Evolutionary conservation across 2,113 vertebrate species (phyloP), one percentile per base, ranked within the genome.

Genomic region (Geothlypis trichas): DNA sequence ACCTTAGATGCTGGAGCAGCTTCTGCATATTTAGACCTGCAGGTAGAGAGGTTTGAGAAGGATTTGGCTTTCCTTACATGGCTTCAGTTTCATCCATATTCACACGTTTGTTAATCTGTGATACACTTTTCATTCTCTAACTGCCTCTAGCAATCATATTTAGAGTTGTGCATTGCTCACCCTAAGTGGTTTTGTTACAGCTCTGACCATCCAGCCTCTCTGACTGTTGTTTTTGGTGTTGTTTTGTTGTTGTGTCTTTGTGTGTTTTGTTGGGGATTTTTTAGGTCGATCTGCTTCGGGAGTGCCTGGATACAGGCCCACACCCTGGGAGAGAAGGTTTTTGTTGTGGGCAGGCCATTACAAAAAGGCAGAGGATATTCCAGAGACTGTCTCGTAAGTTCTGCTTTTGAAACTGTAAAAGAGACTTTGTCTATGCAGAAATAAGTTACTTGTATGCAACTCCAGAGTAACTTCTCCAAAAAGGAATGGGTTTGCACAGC

Each of bases 331-430:
- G 84, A 99, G 58, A 95, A 99, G 89, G 95, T 96, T 99, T 5
- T 84, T 99, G 58, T 0, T 99, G 62, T 99, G 99, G 99, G 97
- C 99, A 11, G 99, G 99, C 47, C 97, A 99, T 74, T 99, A 98
- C 97, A 99, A 99, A 97, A 98, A 98, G 52, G 44, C 59, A 46
- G 99, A 99, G 13, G 98, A 99, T 74, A 99, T 99, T 85, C 99
- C 99, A 90, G 98, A 99, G 78, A 85, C 97, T 11, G 89, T 99
- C 84, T 98, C 99, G 99, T 99, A 98, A 99, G 99, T 98, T 87
- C 31, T 3, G 6, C 26, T 46, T 84, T 30, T 33, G 59, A 90
- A 88, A 15, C 75, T 87, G 27, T 80, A 46, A 68, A n/a, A 68
- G 35, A 75, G 28, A 54, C n/a, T 12, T 33, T 35, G 39, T 59